Evolutionary conservation across 2,888 invertebrate genomes (phyloP).

Genomic region (Theodoxus fluviatilis): DNA sequence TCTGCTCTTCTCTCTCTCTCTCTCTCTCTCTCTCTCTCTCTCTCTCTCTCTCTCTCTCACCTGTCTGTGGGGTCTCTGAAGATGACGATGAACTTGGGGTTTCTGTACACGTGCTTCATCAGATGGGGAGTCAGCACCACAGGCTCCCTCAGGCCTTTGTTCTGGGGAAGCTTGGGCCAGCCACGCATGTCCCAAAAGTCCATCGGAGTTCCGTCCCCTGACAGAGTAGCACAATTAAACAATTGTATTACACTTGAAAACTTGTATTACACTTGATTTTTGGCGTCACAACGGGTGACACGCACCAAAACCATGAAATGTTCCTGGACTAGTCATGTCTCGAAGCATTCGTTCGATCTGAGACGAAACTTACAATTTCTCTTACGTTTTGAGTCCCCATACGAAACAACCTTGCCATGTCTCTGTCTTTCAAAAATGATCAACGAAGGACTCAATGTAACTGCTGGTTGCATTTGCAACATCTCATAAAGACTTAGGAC

Average conservation of each 20-base stretch:
- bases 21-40: slow-evolving; percentile 23
- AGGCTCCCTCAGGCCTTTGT: slow-evolving; percentile 37
- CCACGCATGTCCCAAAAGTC: slow-evolving; percentile 52
- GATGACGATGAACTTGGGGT: slow-evolving; percentile 43
- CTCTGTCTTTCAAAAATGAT: too few species aligned
- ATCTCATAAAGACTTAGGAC: too few species aligned
- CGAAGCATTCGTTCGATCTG: too few species aligned
- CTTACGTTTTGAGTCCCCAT: too few species aligned
- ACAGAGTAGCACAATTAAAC: not conserved
- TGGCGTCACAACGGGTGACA: not conserved
- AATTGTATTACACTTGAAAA: not conserved
- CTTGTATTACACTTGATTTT: not conserved
- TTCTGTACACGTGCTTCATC: slow-evolving; percentile 44
- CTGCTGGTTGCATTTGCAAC: too few species aligned
- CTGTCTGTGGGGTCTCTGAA: slow-evolving; percentile 45
- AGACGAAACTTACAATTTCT: too few species aligned
- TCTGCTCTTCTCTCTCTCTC: slow-evolving; percentile 10
- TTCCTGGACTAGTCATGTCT: not conserved
- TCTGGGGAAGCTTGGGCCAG: slow-evolving; percentile 47
- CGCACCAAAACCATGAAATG: not conserved
- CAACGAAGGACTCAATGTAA: too few species aligned
- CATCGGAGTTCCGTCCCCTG: slow-evolving; percentile 53
- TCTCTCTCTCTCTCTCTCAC: slow-evolving; percentile 30
- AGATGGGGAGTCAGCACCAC: slow-evolving; percentile 43
- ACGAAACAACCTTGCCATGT: too few species aligned